Evolutionary conservation across 2,113 vertebrate species (phyloP).

Genomic region (Chelonoidis abingdonii): DNA sequence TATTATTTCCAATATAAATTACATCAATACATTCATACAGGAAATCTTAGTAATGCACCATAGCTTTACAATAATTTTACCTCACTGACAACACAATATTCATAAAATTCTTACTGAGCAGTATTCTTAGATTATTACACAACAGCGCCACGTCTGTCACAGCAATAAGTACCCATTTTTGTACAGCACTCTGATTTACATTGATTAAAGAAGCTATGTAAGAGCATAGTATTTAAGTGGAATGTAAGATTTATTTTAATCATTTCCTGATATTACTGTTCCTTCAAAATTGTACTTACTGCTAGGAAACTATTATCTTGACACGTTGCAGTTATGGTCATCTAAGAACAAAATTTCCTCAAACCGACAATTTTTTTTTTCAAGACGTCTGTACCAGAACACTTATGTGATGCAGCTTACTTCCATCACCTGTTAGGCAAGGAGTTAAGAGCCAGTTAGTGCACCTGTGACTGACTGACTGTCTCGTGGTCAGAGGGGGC

Average conservation of each 20-base stretch:
- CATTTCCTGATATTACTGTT: not conserved
- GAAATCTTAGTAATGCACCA: not conserved
- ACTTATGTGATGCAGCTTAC: not conserved
- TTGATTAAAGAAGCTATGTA: not conserved
- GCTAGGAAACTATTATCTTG: not conserved
- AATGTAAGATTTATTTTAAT: not conserved
- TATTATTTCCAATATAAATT: not conserved
- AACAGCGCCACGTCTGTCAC: not conserved
- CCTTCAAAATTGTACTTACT: not conserved
- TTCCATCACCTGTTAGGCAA: not conserved
- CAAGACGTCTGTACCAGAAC: too few species aligned
- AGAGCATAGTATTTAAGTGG: not conserved
- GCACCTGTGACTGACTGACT: not conserved
- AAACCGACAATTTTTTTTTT: not conserved
- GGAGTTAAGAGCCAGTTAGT: not conserved
- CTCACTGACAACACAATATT: not conserved
- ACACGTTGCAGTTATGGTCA: not conserved
- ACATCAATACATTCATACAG: not conserved
- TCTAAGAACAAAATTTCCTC: not conserved
- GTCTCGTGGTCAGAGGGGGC: not conserved
- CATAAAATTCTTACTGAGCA: not conserved
- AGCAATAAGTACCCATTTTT: not conserved
- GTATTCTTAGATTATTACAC: not conserved
- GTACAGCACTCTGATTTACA: not conserved
- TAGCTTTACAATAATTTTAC: not conserved